Percentiles rank a stretch among this genome's conserved stretches.
Evolutionary conservation across 2,888 invertebrate species (phyloP).

Genomic region (Rambutsinella grinnellia): DNA sequence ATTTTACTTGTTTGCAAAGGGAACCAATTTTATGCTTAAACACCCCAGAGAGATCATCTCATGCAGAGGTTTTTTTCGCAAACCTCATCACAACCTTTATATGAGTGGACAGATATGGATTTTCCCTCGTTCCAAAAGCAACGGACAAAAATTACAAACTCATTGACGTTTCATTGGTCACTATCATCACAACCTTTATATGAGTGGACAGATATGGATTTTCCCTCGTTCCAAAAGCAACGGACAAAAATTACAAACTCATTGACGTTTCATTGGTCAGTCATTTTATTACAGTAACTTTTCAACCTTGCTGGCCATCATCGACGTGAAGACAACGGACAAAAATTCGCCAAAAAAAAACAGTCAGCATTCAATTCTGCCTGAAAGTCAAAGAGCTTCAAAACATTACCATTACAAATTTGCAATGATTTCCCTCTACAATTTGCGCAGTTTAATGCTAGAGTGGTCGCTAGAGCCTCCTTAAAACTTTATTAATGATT

Average conservation of each 20-base stretch:
- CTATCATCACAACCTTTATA: not conserved
- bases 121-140: conserved; percentile 32
- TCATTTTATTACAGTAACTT: not conserved
- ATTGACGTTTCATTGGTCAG: conserved; percentile 9
- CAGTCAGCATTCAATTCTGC: no score
- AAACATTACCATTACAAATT: no score
- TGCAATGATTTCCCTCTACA: no score
- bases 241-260: conserved; percentile 9
- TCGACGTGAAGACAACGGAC: conserved; percentile 16
- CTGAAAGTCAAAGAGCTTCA: no score
- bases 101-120: conserved; percentile 36
- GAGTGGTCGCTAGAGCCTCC: no score
- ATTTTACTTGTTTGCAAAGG: not conserved
- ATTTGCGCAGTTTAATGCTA: no score
- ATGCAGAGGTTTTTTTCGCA: not conserved
- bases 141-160: conserved; percentile 13
- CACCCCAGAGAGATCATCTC: not conserved
- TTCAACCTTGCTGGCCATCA: conserved; percentile 39
- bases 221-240: conserved; percentile 30
- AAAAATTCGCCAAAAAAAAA: no score
- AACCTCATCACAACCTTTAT: not conserved
- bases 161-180: conserved; percentile 6
- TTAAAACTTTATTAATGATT: no score
- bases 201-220: conserved; percentile 39
- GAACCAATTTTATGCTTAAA: not conserved